Evolutionary conservation across 1,140 invertebrate genomes (phyloP).

Genomic region (Drosophila yakuba): DNA sequence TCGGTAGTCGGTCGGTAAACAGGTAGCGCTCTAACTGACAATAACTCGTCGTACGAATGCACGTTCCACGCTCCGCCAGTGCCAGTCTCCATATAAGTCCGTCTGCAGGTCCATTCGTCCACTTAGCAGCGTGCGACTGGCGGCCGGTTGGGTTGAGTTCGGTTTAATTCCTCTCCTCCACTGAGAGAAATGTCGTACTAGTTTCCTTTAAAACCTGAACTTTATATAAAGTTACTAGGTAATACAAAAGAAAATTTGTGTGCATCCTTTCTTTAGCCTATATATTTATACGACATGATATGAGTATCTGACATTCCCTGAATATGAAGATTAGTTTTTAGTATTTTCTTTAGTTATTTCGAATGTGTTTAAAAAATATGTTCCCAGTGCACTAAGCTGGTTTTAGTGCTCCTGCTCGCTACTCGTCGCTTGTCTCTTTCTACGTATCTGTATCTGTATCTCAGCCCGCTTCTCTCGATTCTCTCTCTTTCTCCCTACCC

Average conservation of each 20-base stretch:
- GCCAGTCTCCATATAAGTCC: constrained; percentile 31
- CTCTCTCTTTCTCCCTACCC: neutral
- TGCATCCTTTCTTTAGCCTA: neutral
- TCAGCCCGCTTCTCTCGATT: constrained; percentile 4
- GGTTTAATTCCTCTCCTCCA: constrained; percentile 37
- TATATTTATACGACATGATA: too few species aligned
- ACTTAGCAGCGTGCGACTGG: constrained; percentile 70
- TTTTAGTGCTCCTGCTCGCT: constrained; percentile 47
- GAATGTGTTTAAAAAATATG: neutral
- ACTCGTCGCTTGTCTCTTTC: constrained; percentile 30
- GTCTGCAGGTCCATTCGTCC: constrained; percentile 44
- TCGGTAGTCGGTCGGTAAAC: constrained; percentile 79
- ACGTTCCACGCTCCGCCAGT: constrained; percentile 73
- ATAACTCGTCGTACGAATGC: constrained; percentile 79
- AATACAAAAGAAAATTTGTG: neutral
- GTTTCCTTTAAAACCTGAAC: too few species aligned
- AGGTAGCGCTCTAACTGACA: constrained; percentile 83
- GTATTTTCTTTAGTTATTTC: too few species aligned
- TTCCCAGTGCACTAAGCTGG: constrained; percentile 44
- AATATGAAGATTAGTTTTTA: too few species aligned
- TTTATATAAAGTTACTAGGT: neutral
- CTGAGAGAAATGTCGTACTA: neutral
- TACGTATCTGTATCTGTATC: neutral
- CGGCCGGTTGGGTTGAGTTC: constrained; percentile 60
- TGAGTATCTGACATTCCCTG: too few species aligned